A percentile compares a stretch with the other conserved stretches of the same genome.
These are phyloP conservation scores for Tryphoninae sp. DNA, from an alignment of 2,888 invertebrate genomes.

Conservation along the genomic window DNA sequence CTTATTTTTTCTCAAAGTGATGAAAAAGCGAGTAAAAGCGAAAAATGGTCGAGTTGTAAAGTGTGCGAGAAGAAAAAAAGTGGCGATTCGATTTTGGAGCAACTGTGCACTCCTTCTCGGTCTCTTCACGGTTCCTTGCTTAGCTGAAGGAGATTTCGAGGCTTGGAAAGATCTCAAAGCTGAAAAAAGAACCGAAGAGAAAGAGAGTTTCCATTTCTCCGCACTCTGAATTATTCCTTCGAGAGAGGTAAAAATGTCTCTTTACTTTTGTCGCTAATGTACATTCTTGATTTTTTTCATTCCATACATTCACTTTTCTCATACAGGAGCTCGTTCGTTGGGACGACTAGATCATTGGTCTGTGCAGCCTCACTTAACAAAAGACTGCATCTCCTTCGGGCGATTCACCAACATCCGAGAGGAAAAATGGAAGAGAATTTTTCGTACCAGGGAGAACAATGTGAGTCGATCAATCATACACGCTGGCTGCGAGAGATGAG, in stretches of 20 bases:
- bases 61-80: conserved; percentile 7
- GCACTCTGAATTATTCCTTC: neutral
- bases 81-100: neutral
- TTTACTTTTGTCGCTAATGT: neutral
- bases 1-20: conserved; percentile 9
- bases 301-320: neutral
- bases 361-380: conserved; percentile 16
- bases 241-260: neutral
- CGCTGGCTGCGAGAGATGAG: conserved; percentile 37
- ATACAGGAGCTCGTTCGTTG: neutral
- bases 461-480: conserved; percentile 59
- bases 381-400: conserved; percentile 18
- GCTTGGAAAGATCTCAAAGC: neutral
- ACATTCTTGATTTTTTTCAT: neutral
- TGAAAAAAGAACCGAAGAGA: neutral
- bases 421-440: conserved; percentile 36
- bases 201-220: neutral
- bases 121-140: neutral
- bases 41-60: conserved; percentile 30
- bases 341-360: conserved; percentile 19
- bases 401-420: conserved; percentile 23
- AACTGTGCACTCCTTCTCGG: neutral
- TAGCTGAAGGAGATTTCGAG: neutral
- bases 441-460: conserved; percentile 51
- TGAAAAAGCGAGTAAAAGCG: conserved; percentile 28